Conservation (phyloP, 2,888 invertebrate species). For the Drosophila atroscutellata region DNA sequence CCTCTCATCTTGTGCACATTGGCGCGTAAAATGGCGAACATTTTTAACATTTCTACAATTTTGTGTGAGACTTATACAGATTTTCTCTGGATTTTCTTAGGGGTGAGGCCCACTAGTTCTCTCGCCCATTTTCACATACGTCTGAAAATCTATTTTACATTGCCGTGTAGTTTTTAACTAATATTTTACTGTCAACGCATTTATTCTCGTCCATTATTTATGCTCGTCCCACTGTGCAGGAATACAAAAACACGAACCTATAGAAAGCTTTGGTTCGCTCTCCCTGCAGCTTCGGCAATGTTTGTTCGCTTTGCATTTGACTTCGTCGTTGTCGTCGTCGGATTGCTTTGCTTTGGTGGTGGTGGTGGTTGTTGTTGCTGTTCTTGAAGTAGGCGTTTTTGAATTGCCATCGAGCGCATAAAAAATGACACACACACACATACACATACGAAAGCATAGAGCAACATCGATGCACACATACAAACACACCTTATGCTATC, state of each 20-base stretch:
- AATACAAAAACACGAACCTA: slow-evolving; percentile 33
- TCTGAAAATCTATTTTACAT: background rate
- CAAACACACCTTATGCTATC: slow-evolving; percentile 70
- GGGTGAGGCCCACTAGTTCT: background rate
- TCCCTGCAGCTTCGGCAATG: slow-evolving; percentile 49
- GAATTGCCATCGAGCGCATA: slow-evolving; percentile 78
- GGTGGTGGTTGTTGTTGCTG: slow-evolving; percentile 60
- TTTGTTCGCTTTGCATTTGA: slow-evolving; percentile 37
- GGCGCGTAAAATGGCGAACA: slow-evolving; percentile 2
- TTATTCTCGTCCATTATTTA: too few relatives aligned
- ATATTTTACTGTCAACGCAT: too few relatives aligned
- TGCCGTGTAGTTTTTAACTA: background rate
- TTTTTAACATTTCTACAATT: background rate
- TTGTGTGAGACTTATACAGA: background rate
- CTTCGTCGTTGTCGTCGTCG: slow-evolving; percentile 34
- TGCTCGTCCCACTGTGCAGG: slow-evolving; percentile 56
- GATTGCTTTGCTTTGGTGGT: slow-evolving; percentile 40
- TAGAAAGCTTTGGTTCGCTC: slow-evolving; percentile 44
- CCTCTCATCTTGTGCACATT: slow-evolving; percentile 50
- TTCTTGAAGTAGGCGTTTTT: slow-evolving; percentile 82
- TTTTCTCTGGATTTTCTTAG: background rate
- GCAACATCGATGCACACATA: slow-evolving; percentile 39
- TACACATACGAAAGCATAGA: slow-evolving; percentile 30
- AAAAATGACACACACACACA: slow-evolving; percentile 67
- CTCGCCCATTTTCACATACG: background rate